These are phyloP conservation scores for Cheilosia soror DNA, from an alignment of 2,888 invertebrate genomes.

Conservation along the genomic window DNA sequence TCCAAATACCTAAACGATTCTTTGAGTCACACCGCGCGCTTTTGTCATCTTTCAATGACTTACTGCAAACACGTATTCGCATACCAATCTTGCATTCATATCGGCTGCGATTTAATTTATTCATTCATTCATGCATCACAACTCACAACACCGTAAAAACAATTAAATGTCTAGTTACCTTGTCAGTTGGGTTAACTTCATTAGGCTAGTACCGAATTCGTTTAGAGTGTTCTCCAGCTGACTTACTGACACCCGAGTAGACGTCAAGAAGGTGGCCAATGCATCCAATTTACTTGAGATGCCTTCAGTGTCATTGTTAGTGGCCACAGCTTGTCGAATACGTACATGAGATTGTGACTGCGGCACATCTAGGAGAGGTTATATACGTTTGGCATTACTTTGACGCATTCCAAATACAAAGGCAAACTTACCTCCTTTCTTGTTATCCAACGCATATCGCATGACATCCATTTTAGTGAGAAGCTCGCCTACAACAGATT, in stretches of 20 bases:
- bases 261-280: constrained; percentile 79
- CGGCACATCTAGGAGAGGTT: background rate
- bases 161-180: constrained; percentile 77
- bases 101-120: constrained; percentile 10
- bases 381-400: background rate
- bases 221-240: constrained; percentile 70
- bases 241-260: constrained; percentile 77
- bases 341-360: constrained; percentile 23
- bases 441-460: constrained; percentile 65
- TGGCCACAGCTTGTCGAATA: constrained; percentile 14
- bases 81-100: constrained; percentile 13
- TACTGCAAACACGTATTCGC: constrained; percentile 17
- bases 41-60: constrained; percentile 5
- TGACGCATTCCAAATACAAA: background rate
- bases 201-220: constrained; percentile 75
- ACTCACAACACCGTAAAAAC: background rate
- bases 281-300: constrained; percentile 77
- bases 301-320: constrained; percentile 18
- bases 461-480: constrained; percentile 81
- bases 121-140: constrained; percentile 21
- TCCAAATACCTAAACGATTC: constrained; percentile 1
- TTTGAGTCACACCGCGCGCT: background rate
- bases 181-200: constrained; percentile 77
- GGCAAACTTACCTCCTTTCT: constrained; percentile 9
- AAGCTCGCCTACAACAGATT: constrained; percentile 82